Evolutionary conservation across 1,140 invertebrate species (phyloP).

Genomic region (Drosophila subobscura): DNA sequence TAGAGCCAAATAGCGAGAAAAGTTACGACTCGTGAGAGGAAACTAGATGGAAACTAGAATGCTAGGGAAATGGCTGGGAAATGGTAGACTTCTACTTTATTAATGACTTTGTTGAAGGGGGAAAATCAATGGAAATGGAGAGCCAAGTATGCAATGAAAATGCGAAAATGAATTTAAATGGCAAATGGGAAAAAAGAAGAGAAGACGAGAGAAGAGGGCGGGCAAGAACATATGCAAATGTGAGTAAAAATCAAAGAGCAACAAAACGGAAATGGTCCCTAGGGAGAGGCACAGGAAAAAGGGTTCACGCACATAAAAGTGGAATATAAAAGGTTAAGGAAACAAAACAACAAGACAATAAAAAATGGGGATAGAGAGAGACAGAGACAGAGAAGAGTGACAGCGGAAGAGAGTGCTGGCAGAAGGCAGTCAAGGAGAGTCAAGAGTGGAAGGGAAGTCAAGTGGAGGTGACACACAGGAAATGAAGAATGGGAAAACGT

Average conservation of each 20-base stretch:
- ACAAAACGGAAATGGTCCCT: constrained; percentile 51
- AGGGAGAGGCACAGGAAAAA: not conserved
- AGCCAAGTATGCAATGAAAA: constrained; percentile 14
- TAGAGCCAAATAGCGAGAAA: constrained; percentile 8
- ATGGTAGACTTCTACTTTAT: constrained; percentile 20
- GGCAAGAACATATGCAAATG: constrained; percentile 22
- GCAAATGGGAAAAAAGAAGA: not conserved
- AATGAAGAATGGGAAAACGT: constrained; percentile 41
- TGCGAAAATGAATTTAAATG: constrained; percentile 24
- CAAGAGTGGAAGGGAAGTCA: not conserved
- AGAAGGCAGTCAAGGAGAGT: no score
- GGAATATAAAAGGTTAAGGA: no score
- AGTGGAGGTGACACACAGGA: not conserved
- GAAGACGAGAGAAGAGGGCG: not conserved
- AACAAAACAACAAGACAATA: no score
- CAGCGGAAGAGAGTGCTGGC: no score
- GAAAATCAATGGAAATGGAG: constrained; percentile 35
- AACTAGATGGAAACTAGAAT: not conserved
- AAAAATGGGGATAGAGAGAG: no score
- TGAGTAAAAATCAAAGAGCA: constrained; percentile 20
- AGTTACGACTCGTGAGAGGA: not conserved
- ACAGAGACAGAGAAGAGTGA: no score
- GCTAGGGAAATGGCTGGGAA: constrained; percentile 8
- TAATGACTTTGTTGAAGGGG: constrained; percentile 27
- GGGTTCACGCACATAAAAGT: no score